A percentile compares a stretch with the other conserved stretches of the same genome.
Evolutionary conservation across 2,888 invertebrate genomes (phyloP).

Genomic region (Aphidius colemani): DNA sequence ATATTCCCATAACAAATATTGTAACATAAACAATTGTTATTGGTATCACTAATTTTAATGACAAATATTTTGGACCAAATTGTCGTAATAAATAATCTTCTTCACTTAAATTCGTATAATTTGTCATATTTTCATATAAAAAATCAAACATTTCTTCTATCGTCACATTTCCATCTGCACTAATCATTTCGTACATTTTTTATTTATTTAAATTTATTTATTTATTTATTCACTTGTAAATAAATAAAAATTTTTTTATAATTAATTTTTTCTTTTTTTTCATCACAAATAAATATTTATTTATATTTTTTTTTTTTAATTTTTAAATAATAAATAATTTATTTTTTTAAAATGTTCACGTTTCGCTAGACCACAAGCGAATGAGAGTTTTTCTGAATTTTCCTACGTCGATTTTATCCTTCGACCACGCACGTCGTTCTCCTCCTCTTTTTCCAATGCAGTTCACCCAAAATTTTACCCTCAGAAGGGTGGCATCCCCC

Average conservation of each 20-base stretch:
- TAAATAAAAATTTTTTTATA: background rate
- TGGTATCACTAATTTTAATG: slow-evolving; percentile 61
- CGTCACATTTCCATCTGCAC: slow-evolving; percentile 7
- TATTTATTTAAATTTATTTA: too few species aligned
- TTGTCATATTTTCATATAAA: slow-evolving; percentile 49
- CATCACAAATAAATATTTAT: background rate
- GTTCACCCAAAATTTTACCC: slow-evolving; percentile 34
- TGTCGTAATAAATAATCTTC: slow-evolving; percentile 66
- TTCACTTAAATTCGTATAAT: slow-evolving; percentile 65
- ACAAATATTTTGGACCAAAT: slow-evolving; percentile 69
- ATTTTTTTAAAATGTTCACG: slow-evolving; percentile 32
- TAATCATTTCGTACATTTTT: slow-evolving; percentile 5
- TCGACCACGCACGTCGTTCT: slow-evolving; percentile 38
- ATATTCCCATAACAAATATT: slow-evolving; percentile 80
- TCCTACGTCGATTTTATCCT: slow-evolving; percentile 34
- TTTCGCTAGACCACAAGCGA: slow-evolving; percentile 42
- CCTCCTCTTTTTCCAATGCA: slow-evolving; percentile 36
- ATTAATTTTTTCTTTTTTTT: too few species aligned
- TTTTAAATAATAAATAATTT: slow-evolving; percentile 5
- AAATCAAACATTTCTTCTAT: slow-evolving; percentile 22
- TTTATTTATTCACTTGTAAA: background rate
- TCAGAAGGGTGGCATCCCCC: background rate
- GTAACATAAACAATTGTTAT: slow-evolving; percentile 72
- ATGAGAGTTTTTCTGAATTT: slow-evolving; percentile 37
- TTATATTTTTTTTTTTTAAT: slow-evolving; percentile 8